A percentile compares a stretch with the other conserved stretches of the same genome.
These are phyloP conservation scores for Euphonia xanthogaster DNA, from an alignment of 2,797 vertebrate species.

Conservation along the genomic window DNA sequence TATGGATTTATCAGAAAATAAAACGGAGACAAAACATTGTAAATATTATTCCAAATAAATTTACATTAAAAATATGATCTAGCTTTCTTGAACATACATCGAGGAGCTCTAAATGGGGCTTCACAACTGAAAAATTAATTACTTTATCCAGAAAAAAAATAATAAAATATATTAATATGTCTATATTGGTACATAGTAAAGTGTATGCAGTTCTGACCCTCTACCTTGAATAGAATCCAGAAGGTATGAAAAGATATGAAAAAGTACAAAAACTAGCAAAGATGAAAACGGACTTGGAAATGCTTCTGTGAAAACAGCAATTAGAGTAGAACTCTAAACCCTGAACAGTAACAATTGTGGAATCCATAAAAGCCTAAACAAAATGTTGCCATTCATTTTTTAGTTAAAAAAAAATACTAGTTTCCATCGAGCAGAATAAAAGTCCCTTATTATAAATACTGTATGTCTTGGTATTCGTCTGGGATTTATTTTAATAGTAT, in stretches of 20 bases:
- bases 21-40: neutral
- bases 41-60: neutral
- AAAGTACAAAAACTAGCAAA: neutral
- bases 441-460: neutral
- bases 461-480: neutral
- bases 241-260: neutral
- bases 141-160: neutral
- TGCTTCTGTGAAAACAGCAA: neutral
- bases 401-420: neutral
- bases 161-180: neutral
- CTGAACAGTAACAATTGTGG: neutral
- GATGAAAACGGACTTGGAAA: neutral
- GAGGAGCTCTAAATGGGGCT: neutral
- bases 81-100: neutral
- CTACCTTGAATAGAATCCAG: neutral
- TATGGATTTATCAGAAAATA: neutral
- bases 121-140: accelerated
- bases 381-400: neutral
- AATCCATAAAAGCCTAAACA: neutral
- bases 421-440: neutral
- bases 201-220: neutral
- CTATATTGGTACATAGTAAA: neutral
- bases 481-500: neutral
- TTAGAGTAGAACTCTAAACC: neutral
- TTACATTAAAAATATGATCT: neutral